Evolutionary conservation across 1,140 invertebrate species (phyloP).

Genomic region (Halyomorpha halys): DNA sequence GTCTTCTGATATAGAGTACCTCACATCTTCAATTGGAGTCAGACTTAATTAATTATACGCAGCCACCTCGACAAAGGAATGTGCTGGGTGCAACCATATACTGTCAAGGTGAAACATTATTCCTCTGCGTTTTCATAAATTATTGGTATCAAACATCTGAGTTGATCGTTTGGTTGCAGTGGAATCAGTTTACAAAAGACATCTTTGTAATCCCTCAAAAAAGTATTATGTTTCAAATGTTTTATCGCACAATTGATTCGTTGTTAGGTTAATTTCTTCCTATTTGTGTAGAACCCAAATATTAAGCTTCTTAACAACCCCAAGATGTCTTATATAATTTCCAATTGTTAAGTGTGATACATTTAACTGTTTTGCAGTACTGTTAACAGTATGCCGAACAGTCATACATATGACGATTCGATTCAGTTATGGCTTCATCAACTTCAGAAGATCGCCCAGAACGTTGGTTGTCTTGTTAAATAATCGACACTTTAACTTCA

Average conservation of each 20-base stretch:
- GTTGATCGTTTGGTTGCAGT: neutral
- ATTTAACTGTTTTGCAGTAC: neutral
- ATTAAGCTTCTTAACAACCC: neutral
- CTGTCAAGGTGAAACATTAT: neutral
- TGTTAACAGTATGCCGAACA: too few species aligned
- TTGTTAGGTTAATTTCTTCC: neutral
- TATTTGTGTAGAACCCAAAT: neutral
- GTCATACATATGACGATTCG: too few species aligned
- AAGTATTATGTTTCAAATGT: neutral
- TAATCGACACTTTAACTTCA: neutral
- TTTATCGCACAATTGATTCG: neutral
- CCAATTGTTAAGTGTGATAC: neutral
- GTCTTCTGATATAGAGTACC: too few species aligned
- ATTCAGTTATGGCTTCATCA: too few species aligned
- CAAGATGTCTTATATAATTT: constrained; percentile 1
- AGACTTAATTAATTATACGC: too few species aligned
- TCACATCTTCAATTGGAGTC: too few species aligned
- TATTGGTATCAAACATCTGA: neutral
- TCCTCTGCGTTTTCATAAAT: neutral
- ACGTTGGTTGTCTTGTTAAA: neutral
- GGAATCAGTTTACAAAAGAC: neutral
- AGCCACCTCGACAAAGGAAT: too few species aligned
- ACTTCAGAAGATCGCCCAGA: neutral
- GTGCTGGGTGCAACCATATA: neutral
- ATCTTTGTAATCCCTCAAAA: neutral